These are phyloP conservation scores for Morpho helenor DNA, from an alignment of 2,888 invertebrate species.

Conservation along the genomic window DNA sequence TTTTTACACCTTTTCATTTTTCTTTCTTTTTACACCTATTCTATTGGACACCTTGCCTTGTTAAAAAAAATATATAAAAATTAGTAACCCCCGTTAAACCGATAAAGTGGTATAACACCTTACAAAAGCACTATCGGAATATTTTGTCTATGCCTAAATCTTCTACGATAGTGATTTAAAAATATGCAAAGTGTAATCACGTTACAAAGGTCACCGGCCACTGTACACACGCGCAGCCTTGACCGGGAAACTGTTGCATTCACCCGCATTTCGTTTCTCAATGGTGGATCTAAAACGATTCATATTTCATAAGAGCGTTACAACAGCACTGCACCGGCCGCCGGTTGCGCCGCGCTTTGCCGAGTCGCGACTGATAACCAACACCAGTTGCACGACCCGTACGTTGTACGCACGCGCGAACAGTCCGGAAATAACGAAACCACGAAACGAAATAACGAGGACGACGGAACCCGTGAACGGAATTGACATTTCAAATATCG, in stretches of 20 bases:
- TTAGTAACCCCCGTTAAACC: too few relatives aligned
- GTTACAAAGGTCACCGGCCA: conserved; percentile 50
- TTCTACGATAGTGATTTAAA: too few relatives aligned
- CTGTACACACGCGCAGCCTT: conserved; percentile 45
- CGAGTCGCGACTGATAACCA: conserved; percentile 21
- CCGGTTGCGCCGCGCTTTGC: conserved; percentile 1
- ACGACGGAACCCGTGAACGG: conserved; percentile 1
- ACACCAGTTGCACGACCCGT: conserved; percentile 35
- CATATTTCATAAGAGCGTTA: conserved; percentile 65
- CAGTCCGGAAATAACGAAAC: too few relatives aligned
- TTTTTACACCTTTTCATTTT: too few relatives aligned
- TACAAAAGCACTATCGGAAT: too few relatives aligned
- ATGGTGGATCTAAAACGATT: conserved; percentile 66
- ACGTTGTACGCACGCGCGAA: conserved; percentile 38
- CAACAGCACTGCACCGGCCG: conserved; percentile 36
- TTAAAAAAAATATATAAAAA: too few relatives aligned
- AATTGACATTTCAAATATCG: conserved; percentile 24
- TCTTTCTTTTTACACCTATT: too few relatives aligned
- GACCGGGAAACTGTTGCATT: conserved; percentile 69
- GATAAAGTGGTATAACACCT: too few relatives aligned
- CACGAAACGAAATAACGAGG: too few relatives aligned
- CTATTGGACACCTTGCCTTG: too few relatives aligned
- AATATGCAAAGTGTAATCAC: conserved; percentile 1
- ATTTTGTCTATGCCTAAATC: too few relatives aligned
- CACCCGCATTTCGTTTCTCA: conserved; percentile 66